Evolutionary conservation across 1,140 invertebrate genomes (phyloP), one percentile per base, ranked within the genome.

Genomic region (Sogatella furcifera): DNA sequence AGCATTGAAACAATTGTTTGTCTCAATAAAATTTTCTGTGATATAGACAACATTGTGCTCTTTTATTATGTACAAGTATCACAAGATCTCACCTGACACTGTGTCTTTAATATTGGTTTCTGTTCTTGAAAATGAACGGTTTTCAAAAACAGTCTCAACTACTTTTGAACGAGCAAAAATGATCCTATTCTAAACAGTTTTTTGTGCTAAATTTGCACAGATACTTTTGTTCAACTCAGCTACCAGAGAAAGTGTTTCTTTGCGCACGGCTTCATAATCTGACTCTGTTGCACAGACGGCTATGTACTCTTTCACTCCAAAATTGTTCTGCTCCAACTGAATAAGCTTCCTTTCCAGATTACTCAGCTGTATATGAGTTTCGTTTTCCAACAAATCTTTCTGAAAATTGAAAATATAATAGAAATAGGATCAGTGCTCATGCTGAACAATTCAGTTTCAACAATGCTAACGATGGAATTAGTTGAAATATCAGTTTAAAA

Each of bases 281-380:
- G 80, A 81, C 68, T 85, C 83, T 57, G 79, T 76, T 52, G 77
- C 80, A 59, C 83, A 82, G 3, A 78, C 76, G 11, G 80, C 77
- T 55, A 85, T 80, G 65, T 82, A 84, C 67, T 84, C 81, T 65
- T 77, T 76, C 64, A 84, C 73, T 19, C 77, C 73, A 64, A 78
- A 81, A 69, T 86, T 86, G 62, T 80, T 81, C 63, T 80, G 80
- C 70, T 86, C 84, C 44, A 84, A 72, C 43, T 81, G 77, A 17
- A 79, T 77, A 70, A 84, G 77, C 71, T 85, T 81, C 59, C 81
- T 79, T 69, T 86, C 84, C 67, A 86, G 68, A 61, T 77, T 80
- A 43, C 76, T 78, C 15, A 86, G 71, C 72, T 84, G 80, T 28
- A 77, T 73, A 65, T 81, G 81, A 61, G 84, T 84, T 69, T 86